Conservation (phyloP, 2,888 invertebrate species). For the Hyppa rectilinea region DNA sequence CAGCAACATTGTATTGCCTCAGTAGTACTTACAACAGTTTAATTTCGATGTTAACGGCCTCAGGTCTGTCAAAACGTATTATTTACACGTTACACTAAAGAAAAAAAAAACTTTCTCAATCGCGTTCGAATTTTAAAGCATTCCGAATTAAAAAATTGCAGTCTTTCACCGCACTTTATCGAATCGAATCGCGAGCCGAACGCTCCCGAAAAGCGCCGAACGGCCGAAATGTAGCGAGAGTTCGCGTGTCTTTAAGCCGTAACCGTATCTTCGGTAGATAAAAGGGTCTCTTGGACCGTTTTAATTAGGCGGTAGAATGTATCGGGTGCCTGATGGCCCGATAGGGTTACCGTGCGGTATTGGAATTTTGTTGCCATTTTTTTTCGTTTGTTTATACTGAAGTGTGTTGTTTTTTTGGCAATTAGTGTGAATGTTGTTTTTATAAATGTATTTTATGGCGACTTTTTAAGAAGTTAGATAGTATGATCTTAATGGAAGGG, state of each 20-base stretch:
- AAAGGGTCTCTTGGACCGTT: slow-evolving; percentile 88
- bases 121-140: slow-evolving; percentile 50
- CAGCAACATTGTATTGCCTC: neutral
- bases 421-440: slow-evolving; percentile 54
- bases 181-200: slow-evolving; percentile 62
- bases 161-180: slow-evolving; percentile 67
- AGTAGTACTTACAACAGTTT: neutral
- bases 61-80: neutral
- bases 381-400: slow-evolving; percentile 54
- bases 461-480: slow-evolving; percentile 35
- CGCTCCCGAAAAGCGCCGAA: slow-evolving; percentile 62
- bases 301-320: slow-evolving; percentile 88
- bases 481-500: slow-evolving; percentile 23
- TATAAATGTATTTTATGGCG: slow-evolving; percentile 37
- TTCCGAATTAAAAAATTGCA: slow-evolving; percentile 65
- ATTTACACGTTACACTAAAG: neutral
- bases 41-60: neutral
- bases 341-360: slow-evolving; percentile 75
- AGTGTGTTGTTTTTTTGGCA: slow-evolving; percentile 45
- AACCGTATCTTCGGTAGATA: slow-evolving; percentile 87
- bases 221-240: slow-evolving; percentile 73
- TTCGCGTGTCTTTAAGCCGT: slow-evolving; percentile 87
- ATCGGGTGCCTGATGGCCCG: slow-evolving; percentile 77
- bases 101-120: slow-evolving; percentile 48
- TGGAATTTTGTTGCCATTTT: slow-evolving; percentile 58